Percentiles rank a stretch among this genome's conserved stretches.
Evolutionary conservation across 2,797 vertebrate species (phyloP).

Genomic region (Leptodactylus fallax): DNA sequence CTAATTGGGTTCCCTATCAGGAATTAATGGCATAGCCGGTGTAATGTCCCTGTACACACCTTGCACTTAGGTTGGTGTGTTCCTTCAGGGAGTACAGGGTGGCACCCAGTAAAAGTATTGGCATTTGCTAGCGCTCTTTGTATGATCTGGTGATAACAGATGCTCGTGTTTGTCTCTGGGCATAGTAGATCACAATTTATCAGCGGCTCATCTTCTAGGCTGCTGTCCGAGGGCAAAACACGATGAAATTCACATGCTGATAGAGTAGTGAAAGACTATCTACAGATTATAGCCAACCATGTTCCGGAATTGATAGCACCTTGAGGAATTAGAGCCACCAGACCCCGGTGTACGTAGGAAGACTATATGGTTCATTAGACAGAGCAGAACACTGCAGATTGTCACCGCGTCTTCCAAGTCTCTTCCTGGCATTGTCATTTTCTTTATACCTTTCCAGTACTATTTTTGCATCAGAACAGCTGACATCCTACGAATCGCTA

Average conservation of each 20-base stretch:
- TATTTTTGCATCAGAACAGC: conserved; percentile 40
- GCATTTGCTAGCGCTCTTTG: neutral
- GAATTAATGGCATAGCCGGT: too few relatives aligned
- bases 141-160: conserved; percentile 18
- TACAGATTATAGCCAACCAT: neutral
- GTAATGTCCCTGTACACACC: too few relatives aligned
- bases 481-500: neutral
- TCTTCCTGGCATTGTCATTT: conserved; percentile 32
- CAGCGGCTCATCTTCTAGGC: neutral
- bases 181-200: conserved; percentile 1
- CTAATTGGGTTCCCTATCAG: too few relatives aligned
- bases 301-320: conserved; percentile 2
- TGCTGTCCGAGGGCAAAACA: neutral
- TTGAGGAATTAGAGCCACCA: neutral
- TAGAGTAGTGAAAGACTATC: conserved; percentile 30
- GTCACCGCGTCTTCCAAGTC: conserved; percentile 1
- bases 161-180: conserved; percentile 20
- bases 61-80: neutral
- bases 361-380: conserved; percentile 7
- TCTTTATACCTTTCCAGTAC: conserved; percentile 36
- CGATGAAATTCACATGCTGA: conserved; percentile 1
- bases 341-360: neutral
- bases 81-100: neutral
- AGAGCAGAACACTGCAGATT: conserved; percentile 28
- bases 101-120: neutral